Conservation (phyloP, 23 tunicate species). For the Trididemnum miniatum region DNA sequence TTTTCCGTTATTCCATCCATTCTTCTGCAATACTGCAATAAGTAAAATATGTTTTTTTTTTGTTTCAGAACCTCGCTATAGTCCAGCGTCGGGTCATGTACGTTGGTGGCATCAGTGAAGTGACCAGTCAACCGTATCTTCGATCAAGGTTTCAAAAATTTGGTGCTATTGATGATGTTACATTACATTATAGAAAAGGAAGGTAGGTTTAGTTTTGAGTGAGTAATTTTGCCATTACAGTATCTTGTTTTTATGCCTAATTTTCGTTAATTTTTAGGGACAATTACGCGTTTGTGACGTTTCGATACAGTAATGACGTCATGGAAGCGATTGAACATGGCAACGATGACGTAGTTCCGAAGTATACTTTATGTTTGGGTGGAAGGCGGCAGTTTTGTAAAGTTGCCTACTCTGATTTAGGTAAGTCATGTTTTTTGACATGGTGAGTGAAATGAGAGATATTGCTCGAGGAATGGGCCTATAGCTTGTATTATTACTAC, state of each 20-base stretch:
- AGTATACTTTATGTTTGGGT: conserved; percentile 73
- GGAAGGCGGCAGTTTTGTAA: conserved; percentile 85
- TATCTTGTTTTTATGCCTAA: too few species aligned
- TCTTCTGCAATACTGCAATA: too few species aligned
- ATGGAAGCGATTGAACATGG: conserved; percentile 74
- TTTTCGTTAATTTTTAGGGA: conserved; percentile 72
- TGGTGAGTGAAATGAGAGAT: too few species aligned
- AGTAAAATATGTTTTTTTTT: too few species aligned
- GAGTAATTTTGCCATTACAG: too few species aligned
- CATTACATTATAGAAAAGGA: conserved; percentile 53
- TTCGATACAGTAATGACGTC: conserved; percentile 67
- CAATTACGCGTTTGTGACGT: conserved; percentile 85
- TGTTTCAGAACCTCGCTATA: conserved; percentile 63
- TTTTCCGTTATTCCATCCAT: too few species aligned
- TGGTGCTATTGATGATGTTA: conserved; percentile 68
- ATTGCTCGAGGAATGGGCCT: too few species aligned
- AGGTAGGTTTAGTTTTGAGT: conserved; percentile 50
- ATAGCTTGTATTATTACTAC: too few species aligned
- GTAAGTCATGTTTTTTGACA: too few species aligned
- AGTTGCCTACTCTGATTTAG: conserved; percentile 70
- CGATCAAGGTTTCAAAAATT: conserved; percentile 52
- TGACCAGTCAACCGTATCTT: conserved; percentile 45
- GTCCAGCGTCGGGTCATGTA: conserved; percentile 77
- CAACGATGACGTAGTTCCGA: conserved; percentile 39
- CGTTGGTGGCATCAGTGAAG: conserved; percentile 69